Evolutionary conservation across 92 coral and sea anemone species (phyloP), one percentile per base, ranked within the genome.

Genomic region (Epizoanthus fatuus): DNA sequence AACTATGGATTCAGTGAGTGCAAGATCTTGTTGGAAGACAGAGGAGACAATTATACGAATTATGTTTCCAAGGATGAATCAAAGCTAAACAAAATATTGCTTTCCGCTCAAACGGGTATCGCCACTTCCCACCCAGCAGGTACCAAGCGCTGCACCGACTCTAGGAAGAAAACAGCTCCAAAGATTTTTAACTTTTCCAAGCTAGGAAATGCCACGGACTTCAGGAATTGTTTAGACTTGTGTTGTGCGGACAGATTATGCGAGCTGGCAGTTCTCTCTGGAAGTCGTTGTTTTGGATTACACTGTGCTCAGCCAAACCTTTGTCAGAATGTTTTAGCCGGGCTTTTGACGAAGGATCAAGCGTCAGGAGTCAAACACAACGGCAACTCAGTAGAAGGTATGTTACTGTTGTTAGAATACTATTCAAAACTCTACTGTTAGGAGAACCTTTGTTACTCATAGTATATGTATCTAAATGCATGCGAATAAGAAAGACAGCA

Each of bases 181-280:
- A 77, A 77, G 0, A 17, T 4, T 40, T 77, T 77, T 77, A 42
- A 32, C 38, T 77, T 77, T 45, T 60, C 44, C 58, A 77, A 77
- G 42, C 82, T 77, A 45, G 82, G 70, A 77, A 77, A 77, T 39
- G 56, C 44, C 16, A 60, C 25, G 44, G 55, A 77, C 22, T 60
- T 77, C 55, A 59, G 32, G 55, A 22, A 42, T 4, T 77, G 82
- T 42, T 77, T 77, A 77, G 57, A 77, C 4, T 19, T 62, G 16
- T 77, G 82, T 19, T 77, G 82, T 59, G 82, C n/a, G 55, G 42
- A 77, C 13, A 20, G 57, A 64, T 60, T 39, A 11, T 77, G 82
- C 54, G 69, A 77, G 13, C 82, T 77, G 14, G 70, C 70, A 19
- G 37, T 77, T 60, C 53, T 59, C 35, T 77, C 82, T 3, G 54